Evolutionary conservation across 2,113 vertebrate genomes (phyloP).

Genomic region (Phainopepla nitens): DNA sequence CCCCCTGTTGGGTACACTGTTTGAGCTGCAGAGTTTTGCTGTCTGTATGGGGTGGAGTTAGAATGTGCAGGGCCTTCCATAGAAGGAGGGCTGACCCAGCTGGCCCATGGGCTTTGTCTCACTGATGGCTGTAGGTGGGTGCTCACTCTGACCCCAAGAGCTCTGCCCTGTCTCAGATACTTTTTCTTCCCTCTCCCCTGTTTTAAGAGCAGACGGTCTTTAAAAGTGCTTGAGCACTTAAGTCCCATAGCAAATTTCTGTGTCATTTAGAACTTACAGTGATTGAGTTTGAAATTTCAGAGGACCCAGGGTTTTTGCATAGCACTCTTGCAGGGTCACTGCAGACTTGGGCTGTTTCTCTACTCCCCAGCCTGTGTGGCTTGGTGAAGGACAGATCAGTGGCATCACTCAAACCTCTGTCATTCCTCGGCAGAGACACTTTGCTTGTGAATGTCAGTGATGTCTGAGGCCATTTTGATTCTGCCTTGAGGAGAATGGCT

Average conservation of each 20-base stretch:
- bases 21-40: not conserved
- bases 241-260: not conserved
- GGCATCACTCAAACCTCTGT: not conserved
- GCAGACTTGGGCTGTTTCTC: not conserved
- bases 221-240: not conserved
- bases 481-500: not conserved
- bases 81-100: not conserved
- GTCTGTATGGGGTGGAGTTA: accelerated
- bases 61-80: not conserved
- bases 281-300: not conserved
- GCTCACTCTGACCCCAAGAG: not conserved
- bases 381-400: not conserved
- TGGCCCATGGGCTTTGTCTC: not conserved
- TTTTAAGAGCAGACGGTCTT: not conserved
- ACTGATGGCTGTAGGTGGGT: not conserved
- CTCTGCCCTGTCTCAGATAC: not conserved
- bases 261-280: not conserved
- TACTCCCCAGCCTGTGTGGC: not conserved
- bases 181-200: not conserved
- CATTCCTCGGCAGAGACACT: not conserved
- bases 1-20: accelerated
- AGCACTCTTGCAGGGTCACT: not conserved
- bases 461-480: not conserved
- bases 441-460: not conserved
- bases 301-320: not conserved